Conservation (phyloP, 2,113 vertebrate species). For the Scomber colias region DNA sequence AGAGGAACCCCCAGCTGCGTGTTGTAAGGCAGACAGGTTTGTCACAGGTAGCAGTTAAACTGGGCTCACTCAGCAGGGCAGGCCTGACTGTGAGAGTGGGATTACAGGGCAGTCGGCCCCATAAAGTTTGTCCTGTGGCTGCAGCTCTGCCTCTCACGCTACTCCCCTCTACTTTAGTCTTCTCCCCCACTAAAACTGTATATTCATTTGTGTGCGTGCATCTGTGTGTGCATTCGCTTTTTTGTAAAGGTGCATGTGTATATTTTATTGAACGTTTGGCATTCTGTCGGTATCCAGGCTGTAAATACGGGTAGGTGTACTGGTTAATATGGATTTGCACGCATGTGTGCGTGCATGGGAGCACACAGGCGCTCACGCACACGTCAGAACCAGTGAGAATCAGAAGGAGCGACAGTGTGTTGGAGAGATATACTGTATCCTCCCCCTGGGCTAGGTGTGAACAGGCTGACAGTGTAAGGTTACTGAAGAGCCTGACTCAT, state of each 20-base stretch:
- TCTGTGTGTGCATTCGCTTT: conserved; percentile 9
- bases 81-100: conserved; percentile 74
- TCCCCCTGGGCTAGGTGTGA: conserved; percentile 78
- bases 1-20: conserved; percentile 68
- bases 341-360: background rate
- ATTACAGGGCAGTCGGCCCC: conserved; percentile 81
- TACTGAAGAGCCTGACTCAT: conserved; percentile 79
- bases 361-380: conserved; percentile 6
- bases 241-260: background rate
- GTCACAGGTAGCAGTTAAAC: conserved; percentile 82
- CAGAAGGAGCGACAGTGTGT: conserved; percentile 49
- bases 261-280: background rate
- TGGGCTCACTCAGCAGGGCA: conserved; percentile 72
- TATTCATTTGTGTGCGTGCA: background rate
- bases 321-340: background rate
- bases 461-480: conserved; percentile 79
- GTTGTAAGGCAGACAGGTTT: conserved; percentile 74
- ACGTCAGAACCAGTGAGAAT: conserved; percentile 45
- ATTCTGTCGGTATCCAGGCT: conserved; percentile 1
- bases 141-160: conserved; percentile 73
- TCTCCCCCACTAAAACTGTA: conserved; percentile 1
- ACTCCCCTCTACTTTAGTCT: conserved; percentile 38
- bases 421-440: conserved; percentile 59
- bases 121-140: conserved; percentile 81
- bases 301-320: background rate